Evolutionary conservation across 1,140 invertebrate genomes (phyloP), one percentile per base, ranked within the genome.

Genomic region (Calliphora vicina): DNA sequence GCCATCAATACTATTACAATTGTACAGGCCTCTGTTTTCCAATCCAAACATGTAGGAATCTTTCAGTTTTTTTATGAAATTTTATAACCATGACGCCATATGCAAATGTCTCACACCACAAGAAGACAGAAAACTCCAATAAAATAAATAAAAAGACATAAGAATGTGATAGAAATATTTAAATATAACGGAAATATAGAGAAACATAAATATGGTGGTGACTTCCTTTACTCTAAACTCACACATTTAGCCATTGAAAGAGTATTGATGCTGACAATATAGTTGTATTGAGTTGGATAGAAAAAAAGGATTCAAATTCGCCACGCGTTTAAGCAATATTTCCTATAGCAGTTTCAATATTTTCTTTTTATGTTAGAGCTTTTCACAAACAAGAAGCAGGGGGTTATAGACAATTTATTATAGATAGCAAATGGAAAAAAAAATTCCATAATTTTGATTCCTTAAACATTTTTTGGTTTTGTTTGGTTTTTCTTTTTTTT

Each of bases 41-140:
- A 35, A 17, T 50, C 45, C 15, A 50, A 17, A 12, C 45, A 50
- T n/a, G 45, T 50, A 50, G 17, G 35, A 50, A 50, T 50, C 45
- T 50, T 50, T 17, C 12, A 43, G 4, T 8, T 35, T 35, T 35
- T 35, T 35, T 17, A 50, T n/a, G 74, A 43, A 78, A 78, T 78
- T 57, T 57, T 43, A 80, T 80, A 76, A 61, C 82, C 57, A 43
- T 45, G 76, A 81, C 27, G 78, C 76, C 82, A 83, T 83, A 83
- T 83, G 82, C 82, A 83, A 83, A 83, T 83, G 76, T 80, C 76
- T 78, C 20, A 20, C 13, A 12, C 35, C 74, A 78, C 80, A 43
- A 78, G 23, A 20, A 25, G 17, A n/a, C 0, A 20, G 12, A 35
- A 74, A 74, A 6, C 71, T 73, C 25, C 29, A 35, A 20, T 0